Conservation (phyloP, 2,888 invertebrate species). For the Caenorhabditis zanzibari region DNA sequence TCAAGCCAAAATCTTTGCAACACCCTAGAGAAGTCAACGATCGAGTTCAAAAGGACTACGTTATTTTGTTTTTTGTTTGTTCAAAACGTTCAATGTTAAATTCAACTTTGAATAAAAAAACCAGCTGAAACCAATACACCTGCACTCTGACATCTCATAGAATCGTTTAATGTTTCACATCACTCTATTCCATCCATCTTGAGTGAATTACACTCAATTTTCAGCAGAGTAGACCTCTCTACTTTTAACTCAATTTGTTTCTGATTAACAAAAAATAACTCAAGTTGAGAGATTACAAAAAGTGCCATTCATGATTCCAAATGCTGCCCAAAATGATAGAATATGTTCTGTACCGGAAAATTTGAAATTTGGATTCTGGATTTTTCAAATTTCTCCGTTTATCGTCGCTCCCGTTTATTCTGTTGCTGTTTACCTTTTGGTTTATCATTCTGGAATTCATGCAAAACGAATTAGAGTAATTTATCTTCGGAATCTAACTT, state of each 20-base stretch:
- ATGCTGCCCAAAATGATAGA: conserved; percentile 6
- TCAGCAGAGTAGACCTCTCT: not conserved
- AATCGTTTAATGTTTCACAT: not conserved
- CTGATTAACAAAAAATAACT: not conserved
- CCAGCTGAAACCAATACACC: conserved; percentile 4
- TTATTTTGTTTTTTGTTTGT: too few species aligned
- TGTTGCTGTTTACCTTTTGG: conserved; percentile 24
- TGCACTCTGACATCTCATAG: not conserved
- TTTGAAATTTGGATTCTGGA: conserved; percentile 3
- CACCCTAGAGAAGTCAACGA: too few species aligned
- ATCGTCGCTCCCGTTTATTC: conserved; percentile 35
- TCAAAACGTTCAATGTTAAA: too few species aligned
- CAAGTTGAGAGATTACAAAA: not conserved
- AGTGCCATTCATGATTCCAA: conserved; percentile 11
- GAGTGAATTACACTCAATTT: conserved; percentile 1
- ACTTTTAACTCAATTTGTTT: not conserved
- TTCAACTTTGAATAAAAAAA: not conserved
- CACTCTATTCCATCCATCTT: not conserved
- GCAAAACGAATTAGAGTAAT: conserved; percentile 44
- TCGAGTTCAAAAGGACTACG: too few species aligned
- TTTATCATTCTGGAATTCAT: conserved; percentile 46
- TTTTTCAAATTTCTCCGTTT: conserved; percentile 43
- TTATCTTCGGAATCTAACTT: conserved; percentile 38
- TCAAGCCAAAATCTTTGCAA: too few species aligned
- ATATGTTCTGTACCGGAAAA: conserved; percentile 27